Evolutionary conservation across 2,113 vertebrate species (phyloP), one percentile per base, ranked within the genome.

Genomic region (Nothobranchius furzeri): DNA sequence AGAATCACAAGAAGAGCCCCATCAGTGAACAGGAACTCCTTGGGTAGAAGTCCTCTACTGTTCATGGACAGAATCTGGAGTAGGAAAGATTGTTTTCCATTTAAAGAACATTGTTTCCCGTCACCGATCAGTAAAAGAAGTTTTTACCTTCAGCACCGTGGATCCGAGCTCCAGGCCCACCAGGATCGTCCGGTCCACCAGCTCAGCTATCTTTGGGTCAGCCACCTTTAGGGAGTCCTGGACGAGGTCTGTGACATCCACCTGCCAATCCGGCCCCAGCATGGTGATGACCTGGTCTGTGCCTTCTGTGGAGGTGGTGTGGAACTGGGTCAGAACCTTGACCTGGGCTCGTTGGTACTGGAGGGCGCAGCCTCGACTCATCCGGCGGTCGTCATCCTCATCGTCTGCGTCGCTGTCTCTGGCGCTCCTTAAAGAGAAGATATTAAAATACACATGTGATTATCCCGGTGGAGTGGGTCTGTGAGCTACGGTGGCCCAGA

Each of bases 241-340:
- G 55, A 99, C 97, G 87, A 99, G 92, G 85, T 98, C 95, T 0
- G 98, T 99, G 85, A 99, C 96, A 36, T 99, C 98, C 89, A 99
- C 96, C 89, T 97, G 92, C 98, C 98, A 99, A 88, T 99, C 97
- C 0, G 96, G 94, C 2, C 98, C 96, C 90, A 99, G 91, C 97
- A 99, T 98, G 84, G 96, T 97, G 92, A 99, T 96, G 76, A 98
- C 95, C 81, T 99, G 98, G 84, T 94, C 92, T 0, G 94, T 96
- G 77, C 97, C 96, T 83, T 99, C 97, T 0, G 94, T 94, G 0
- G 97, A 98, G 0, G 94, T 97, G 51, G 98, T 99, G 89, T 99
- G 96, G 91, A 99, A 99, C 92, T 99, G 97, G 64, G 98, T 99
- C 86, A 99, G 94, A 66, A 99, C 96, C 85, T 95, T 95, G 47